Conservation (phyloP, 1,140 invertebrate genomes). For the Drosophila equinoxialis region DNA sequence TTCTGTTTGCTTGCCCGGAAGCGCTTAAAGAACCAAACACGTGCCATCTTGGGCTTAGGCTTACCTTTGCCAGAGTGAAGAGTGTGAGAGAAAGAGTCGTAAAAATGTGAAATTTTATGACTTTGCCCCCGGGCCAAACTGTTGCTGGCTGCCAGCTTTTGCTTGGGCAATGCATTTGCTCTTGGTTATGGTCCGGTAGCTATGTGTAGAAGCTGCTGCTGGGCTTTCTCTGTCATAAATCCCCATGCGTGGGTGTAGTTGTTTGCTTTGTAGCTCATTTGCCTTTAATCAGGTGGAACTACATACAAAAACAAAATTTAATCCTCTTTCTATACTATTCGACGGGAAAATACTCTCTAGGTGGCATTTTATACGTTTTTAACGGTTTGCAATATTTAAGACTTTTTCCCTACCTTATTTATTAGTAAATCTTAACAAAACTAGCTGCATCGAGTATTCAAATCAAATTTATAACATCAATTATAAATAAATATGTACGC, state of each 20-base stretch:
- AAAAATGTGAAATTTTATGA: constrained; percentile 51
- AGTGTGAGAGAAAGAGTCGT: constrained; percentile 25
- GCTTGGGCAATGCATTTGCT: background rate
- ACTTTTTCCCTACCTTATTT: too few species aligned
- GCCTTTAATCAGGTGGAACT: constrained; percentile 49
- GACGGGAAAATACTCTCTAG: background rate
- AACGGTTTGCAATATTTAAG: too few species aligned
- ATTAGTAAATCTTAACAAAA: too few species aligned
- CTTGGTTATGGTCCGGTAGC: constrained; percentile 1
- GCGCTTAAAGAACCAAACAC: constrained; percentile 54
- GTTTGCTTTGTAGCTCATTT: constrained; percentile 54
- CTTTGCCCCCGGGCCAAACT: constrained; percentile 29
- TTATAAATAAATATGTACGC: too few species aligned
- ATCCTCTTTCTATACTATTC: constrained; percentile 18
- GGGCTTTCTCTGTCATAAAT: background rate
- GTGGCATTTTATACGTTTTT: too few species aligned
- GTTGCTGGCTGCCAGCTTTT: constrained; percentile 23
- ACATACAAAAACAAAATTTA: constrained; percentile 13
- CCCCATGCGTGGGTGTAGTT: constrained; percentile 10
- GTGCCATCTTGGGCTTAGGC: constrained; percentile 41
- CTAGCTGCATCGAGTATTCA: too few species aligned
- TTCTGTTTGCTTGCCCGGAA: constrained; percentile 46
- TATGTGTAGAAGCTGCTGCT: background rate
- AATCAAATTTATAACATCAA: too few species aligned
- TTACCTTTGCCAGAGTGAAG: constrained; percentile 6